These are phyloP conservation scores for Parus major DNA, from an alignment of 2,113 vertebrate genomes.

Conservation along the genomic window DNA sequence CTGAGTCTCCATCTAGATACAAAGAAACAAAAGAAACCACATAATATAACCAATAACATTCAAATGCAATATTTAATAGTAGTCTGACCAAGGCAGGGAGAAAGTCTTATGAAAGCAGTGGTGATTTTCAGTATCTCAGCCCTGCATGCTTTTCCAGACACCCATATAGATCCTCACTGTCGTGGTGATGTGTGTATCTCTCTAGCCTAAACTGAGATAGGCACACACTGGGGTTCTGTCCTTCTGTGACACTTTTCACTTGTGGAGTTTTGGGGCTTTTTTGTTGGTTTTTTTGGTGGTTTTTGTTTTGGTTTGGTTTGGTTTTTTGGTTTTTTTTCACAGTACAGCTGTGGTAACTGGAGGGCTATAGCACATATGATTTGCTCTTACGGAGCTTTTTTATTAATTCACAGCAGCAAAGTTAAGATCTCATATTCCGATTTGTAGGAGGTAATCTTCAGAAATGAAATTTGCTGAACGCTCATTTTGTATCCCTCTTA, in stretches of 20 bases:
- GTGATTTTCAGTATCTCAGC: background rate
- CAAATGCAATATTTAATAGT: background rate
- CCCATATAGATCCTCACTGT: background rate
- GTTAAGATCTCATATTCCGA: slow-evolving; percentile 35
- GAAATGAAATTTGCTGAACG: slow-evolving; percentile 20
- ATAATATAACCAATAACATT: background rate
- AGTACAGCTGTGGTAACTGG: background rate
- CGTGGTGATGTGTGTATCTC: fast-evolving
- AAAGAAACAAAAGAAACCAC: slow-evolving; percentile 56
- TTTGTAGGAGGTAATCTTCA: slow-evolving; percentile 43
- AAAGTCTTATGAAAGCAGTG: background rate
- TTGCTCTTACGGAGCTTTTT: slow-evolving; percentile 15
- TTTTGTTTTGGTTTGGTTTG: background rate
- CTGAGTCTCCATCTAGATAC: slow-evolving; percentile 7
- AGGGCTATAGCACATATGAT: background rate
- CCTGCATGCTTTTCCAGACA: background rate
- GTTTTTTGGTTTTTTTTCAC: background rate
- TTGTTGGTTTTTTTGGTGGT: background rate
- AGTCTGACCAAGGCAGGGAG: background rate
- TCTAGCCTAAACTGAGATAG: background rate
- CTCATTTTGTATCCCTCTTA: slow-evolving; percentile 26
- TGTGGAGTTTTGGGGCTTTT: background rate
- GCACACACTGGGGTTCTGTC: background rate
- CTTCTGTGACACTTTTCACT: background rate
- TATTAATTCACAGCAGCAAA: slow-evolving; percentile 42